Conservation (phyloP, 2,797 vertebrate species). For the Cyclura pinguis region DNA sequence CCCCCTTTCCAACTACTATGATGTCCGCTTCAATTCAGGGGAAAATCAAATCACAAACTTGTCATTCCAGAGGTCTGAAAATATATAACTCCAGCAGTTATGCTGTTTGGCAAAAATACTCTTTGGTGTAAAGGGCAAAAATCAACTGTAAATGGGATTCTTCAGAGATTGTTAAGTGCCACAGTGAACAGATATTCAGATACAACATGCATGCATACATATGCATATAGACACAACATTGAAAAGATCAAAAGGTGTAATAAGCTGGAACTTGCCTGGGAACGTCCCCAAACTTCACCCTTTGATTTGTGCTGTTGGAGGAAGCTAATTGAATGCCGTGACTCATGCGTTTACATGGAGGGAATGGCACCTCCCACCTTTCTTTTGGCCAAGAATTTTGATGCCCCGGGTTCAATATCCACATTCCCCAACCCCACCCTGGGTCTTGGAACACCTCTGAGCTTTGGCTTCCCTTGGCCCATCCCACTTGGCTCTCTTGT, state of each 20-base stretch:
- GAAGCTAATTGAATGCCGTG: conserved; percentile 15
- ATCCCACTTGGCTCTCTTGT: neutral
- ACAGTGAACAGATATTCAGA: neutral
- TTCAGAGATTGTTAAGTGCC: conserved; percentile 13
- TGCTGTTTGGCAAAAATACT: neutral
- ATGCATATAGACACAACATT: conserved; percentile 34
- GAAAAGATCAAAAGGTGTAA: conserved; percentile 41
- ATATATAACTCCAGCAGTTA: neutral
- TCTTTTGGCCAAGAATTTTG: conserved; percentile 41
- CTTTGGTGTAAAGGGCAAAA: conserved; percentile 19
- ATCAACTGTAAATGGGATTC: conserved; percentile 6
- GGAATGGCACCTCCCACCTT: conserved; percentile 32
- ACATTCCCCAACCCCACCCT: conserved; percentile 17
- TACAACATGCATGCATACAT: neutral
- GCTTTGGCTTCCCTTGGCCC: neutral
- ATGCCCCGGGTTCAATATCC: neutral
- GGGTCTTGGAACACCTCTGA: neutral
- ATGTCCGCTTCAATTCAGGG: neutral
- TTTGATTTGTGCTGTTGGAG: conserved; percentile 23
- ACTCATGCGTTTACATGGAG: conserved; percentile 38
- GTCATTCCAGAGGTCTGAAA: neutral
- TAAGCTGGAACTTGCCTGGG: conserved; percentile 49
- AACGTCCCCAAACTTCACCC: conserved; percentile 40
- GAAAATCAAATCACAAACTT: neutral
- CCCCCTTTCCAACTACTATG: neutral